Evolutionary conservation across 2,888 invertebrate genomes (phyloP).

Genomic region (Philaethria dido): DNA sequence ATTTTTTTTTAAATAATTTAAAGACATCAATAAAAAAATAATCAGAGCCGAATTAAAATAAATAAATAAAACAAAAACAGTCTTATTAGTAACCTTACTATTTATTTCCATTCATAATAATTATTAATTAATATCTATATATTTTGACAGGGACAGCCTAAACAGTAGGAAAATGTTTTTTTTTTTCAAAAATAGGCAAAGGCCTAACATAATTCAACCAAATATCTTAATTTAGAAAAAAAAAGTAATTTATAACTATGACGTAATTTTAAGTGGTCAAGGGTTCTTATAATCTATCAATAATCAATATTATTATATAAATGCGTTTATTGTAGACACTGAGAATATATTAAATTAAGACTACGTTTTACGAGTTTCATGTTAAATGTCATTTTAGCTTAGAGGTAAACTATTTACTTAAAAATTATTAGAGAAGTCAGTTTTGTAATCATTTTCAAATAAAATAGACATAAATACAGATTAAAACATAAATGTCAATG

Average conservation of each 20-base stretch:
- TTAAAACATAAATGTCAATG: not conserved
- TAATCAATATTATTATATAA: not conserved
- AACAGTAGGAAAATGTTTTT: not conserved
- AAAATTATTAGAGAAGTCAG: slow-evolving; percentile 1
- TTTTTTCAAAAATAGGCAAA: not conserved
- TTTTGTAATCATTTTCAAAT: not conserved
- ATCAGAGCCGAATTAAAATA: not conserved
- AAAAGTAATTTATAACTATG: not conserved
- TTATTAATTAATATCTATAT: slow-evolving; percentile 14
- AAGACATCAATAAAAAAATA: not conserved
- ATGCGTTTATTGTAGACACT: slow-evolving; percentile 15
- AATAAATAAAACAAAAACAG: not conserved
- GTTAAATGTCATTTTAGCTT: not conserved
- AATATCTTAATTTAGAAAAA: not conserved
- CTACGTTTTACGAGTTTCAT: slow-evolving; percentile 1
- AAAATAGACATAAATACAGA: not conserved
- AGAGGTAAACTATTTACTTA: too few relatives aligned
- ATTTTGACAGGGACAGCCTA: slow-evolving; percentile 5
- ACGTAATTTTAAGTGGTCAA: slow-evolving; percentile 17
- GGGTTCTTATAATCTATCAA: slow-evolving; percentile 8
- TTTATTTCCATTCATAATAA: not conserved
- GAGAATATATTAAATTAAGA: not conserved
- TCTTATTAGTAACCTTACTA: not conserved
- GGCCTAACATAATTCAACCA: not conserved
- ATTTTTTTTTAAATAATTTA: not conserved